Conservation (phyloP, 2,797 vertebrate species). For the Notoglanidium macrostoma region DNA sequence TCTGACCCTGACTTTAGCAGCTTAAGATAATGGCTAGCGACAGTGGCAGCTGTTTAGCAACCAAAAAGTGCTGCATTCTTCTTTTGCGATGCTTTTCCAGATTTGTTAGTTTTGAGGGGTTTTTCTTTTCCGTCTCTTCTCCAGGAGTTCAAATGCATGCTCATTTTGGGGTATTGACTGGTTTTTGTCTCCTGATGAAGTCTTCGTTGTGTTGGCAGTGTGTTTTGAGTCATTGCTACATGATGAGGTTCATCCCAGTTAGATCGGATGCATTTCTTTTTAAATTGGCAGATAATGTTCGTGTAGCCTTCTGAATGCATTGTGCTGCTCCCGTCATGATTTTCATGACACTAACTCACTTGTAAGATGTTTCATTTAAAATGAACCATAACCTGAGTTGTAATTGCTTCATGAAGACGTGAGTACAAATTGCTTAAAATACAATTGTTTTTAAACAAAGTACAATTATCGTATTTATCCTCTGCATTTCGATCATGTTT, state of each 20-base stretch:
- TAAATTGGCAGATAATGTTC: not conserved
- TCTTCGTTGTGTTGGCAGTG: not conserved
- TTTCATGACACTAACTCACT: not conserved
- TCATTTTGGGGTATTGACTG: not conserved
- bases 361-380: too few relatives aligned
- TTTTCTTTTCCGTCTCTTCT: not conserved
- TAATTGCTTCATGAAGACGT: not conserved
- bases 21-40: not conserved
- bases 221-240: not conserved
- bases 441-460: not conserved
- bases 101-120: not conserved
- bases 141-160: not conserved
- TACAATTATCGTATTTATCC: not conserved
- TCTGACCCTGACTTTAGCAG: conserved; percentile 9
- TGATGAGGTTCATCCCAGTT: not conserved
- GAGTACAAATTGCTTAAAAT: not conserved
- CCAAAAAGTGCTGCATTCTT: not conserved
- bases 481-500: not conserved
- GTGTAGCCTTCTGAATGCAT: not conserved
- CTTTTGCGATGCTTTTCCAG: not conserved
- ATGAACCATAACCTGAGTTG: too few relatives aligned
- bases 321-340: not conserved
- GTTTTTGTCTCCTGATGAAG: not conserved
- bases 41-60: not conserved
- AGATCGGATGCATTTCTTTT: not conserved